Evolutionary conservation across 2,113 vertebrate species (phyloP).

Genomic region (Nerophis ophidion): DNA sequence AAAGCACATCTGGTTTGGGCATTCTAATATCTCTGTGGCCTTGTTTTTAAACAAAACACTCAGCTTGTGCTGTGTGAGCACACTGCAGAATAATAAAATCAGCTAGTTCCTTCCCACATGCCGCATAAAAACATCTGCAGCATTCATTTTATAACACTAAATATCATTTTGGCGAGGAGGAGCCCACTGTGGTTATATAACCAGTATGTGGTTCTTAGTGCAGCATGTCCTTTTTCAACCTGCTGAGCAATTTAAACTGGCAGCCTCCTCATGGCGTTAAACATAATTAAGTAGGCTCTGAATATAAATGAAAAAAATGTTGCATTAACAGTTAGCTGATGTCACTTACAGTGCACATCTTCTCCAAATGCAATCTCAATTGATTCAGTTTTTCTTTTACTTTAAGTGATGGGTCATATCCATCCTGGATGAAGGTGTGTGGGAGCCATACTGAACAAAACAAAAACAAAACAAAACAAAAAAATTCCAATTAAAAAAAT

Average conservation of each 20-base stretch:
- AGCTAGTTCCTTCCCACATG: not conserved
- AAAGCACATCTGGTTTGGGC: not conserved
- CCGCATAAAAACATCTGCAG: not conserved
- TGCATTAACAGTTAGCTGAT: constrained; percentile 10
- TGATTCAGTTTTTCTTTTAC: not conserved
- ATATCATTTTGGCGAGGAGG: not conserved
- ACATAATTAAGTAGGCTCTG: constrained; percentile 17
- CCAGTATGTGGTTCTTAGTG: not conserved
- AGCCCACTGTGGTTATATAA: not conserved
- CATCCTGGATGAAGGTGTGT: too few species aligned
- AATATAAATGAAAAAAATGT: constrained; percentile 20
- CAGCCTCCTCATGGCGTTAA: constrained; percentile 15
- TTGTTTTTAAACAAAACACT: not conserved
- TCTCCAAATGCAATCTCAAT: not conserved
- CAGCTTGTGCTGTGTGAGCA: not conserved
- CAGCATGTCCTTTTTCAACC: constrained; percentile 8
- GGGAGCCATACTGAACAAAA: too few species aligned
- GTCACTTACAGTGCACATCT: constrained; percentile 3
- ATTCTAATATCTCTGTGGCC: not conserved
- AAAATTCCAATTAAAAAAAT: too few species aligned
- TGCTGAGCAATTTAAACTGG: constrained; percentile 11
- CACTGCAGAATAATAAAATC: not conserved
- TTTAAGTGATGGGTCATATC: too few species aligned
- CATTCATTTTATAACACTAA: not conserved
- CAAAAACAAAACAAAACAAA: too few species aligned